Evolutionary conservation across 64 coral and sea anemone genomes (phyloP).

Genomic region (Acropora yongei): DNA sequence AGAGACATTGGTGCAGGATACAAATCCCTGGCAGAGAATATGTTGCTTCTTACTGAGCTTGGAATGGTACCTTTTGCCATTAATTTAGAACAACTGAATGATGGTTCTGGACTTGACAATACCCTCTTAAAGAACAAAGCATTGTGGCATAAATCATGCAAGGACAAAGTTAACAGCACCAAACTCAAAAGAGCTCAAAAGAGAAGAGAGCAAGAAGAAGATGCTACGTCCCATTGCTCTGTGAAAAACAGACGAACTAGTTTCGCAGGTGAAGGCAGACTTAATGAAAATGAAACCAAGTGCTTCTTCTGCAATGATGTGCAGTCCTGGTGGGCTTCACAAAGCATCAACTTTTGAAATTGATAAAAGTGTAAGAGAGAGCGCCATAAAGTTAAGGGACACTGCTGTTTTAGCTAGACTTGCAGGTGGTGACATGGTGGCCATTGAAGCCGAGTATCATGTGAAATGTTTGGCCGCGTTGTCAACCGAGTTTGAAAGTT

Average conservation of each 20-base stretch:
- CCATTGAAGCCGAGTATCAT: conserved; percentile 56
- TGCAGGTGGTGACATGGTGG: conserved; percentile 67
- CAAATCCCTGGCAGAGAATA: conserved; percentile 49
- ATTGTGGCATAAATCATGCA: conserved; percentile 60
- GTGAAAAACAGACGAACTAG: conserved; percentile 39
- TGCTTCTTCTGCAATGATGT: conserved; percentile 61
- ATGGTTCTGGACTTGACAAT: conserved; percentile 55
- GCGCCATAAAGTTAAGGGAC: conserved; percentile 27
- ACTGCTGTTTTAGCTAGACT: conserved; percentile 55
- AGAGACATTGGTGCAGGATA: conserved; percentile 43
- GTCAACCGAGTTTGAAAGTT: conserved; percentile 33
- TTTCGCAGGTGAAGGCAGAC: background rate
- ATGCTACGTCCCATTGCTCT: background rate
- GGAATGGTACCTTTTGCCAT: conserved; percentile 45
- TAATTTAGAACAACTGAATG: conserved; percentile 37
- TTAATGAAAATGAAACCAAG: conserved; percentile 7
- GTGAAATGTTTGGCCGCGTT: conserved; percentile 43
- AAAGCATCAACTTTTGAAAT: conserved; percentile 30
- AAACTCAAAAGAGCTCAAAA: conserved; percentile 57
- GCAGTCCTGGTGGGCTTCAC: conserved; percentile 10
- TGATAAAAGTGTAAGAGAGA: conserved; percentile 38
- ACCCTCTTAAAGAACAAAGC: conserved; percentile 58
- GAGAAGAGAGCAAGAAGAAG: conserved; percentile 39
- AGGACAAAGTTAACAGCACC: conserved; percentile 57
- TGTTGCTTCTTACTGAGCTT: conserved; percentile 52